Base-by-base conservation (phyloP, 2,797 vertebrate species). In the Neomorphus geoffroyi region DNA sequence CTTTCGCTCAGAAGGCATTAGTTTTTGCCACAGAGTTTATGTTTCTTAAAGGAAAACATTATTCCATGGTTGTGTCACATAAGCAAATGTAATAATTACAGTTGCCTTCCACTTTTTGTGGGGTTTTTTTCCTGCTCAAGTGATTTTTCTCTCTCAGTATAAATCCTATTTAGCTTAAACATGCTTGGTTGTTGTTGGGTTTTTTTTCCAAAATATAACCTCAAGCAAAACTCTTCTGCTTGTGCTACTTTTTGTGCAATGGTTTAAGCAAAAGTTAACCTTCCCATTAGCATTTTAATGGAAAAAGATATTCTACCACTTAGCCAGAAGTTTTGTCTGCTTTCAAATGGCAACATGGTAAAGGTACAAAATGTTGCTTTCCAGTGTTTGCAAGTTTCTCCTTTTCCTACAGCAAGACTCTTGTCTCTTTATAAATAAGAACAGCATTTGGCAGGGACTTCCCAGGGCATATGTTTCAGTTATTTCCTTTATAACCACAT, bases 211-310 rank as follows among this genome's bases (percentile, higher is more conserved):
- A 95, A 96, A 86, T 87, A 86, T 97, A 93, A 94, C 84, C 92
- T 93, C 94, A 91, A 96, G 94, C 72, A 92, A 96, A 94, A 92
- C 69, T 78, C 86, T 92, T 94, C 80, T 93, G 92, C 92, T 70
- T 97, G 81, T 88, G 74, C 67, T 72, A 90, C 87, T 72, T 64
- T 79, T 35, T 90, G 96, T 64, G 58, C 85, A 86, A 77, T 81
- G 80, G 48, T 95, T 92, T 93, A 93, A 94, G 72, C 88, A 94
- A 93, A 97, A 96, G 93, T 96, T 97, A 97, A 96, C 93, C 93
- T 96, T 97, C 46, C 77, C 51, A 95, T 98, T 98, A 97, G 89
- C 96, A 98, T 98, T 97, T 97, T 97, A 97, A 97, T 97, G 96
- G 95, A 78, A 94, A 95, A 92, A 95, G 80, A 93, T 72, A 54